These are phyloP conservation scores for Himantopus leucocephalus DNA, from an alignment of 2,113 vertebrate species.

Conservation along the genomic window DNA sequence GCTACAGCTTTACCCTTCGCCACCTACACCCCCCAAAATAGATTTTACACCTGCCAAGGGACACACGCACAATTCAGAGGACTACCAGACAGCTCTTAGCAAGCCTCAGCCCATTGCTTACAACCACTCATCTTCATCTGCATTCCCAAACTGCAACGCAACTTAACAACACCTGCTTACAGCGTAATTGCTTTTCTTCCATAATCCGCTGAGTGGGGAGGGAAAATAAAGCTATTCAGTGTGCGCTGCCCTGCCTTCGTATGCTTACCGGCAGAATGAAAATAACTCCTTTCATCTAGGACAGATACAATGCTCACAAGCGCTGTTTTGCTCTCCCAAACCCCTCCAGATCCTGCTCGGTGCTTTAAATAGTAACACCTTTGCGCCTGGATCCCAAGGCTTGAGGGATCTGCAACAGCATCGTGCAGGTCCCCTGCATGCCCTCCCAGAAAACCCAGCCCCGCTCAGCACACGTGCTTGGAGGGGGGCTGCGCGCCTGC, in stretches of 20 bases:
- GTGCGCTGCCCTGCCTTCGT: background rate
- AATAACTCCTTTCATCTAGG: background rate
- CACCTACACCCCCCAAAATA: background rate
- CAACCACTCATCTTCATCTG: background rate
- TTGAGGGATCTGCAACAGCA: background rate
- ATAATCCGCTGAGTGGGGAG: background rate
- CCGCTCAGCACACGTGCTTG: fast-evolving
- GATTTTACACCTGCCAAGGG: background rate
- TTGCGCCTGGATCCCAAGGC: background rate
- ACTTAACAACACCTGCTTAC: background rate
- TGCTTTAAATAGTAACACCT: background rate
- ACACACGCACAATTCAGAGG: background rate
- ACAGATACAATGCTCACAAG: background rate
- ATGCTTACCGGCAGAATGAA: background rate
- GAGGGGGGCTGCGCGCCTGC: background rate
- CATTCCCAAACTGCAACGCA: background rate
- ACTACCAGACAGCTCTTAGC: background rate
- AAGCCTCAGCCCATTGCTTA: background rate
- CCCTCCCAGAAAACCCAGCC: background rate
- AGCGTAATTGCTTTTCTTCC: background rate
- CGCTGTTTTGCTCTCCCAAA: background rate
- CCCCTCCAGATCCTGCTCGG: background rate
- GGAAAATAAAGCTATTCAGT: background rate
- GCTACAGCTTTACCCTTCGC: background rate
- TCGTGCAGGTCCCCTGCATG: fast-evolving